A percentile compares a stretch with the other conserved stretches of the same genome.
Evolutionary conservation across 30 jellyfish, hydroid and myxozoan species (phyloP).

Genomic region (Hydractinia echinata): DNA sequence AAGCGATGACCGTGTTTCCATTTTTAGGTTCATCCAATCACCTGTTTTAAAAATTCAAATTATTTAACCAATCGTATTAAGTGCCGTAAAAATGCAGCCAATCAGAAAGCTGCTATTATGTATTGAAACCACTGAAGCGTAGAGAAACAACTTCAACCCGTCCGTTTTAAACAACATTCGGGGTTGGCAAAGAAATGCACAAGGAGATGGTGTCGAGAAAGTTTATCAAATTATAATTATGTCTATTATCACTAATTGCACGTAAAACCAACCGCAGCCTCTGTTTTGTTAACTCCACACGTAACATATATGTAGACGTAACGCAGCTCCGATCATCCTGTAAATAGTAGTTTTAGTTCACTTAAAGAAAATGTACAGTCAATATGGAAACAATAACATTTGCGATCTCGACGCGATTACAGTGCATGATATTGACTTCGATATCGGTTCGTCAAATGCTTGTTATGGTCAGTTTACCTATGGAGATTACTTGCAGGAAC

Average conservation of each 20-base stretch:
- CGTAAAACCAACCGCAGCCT: neutral
- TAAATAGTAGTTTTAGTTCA: constrained; percentile 4
- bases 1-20: constrained; percentile 19
- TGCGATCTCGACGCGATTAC: constrained; percentile 78
- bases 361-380: constrained; percentile 64
- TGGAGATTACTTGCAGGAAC: constrained; percentile 82
- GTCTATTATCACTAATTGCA: neutral
- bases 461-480: constrained; percentile 78
- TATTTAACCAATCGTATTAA: constrained; percentile 10
- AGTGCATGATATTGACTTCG: constrained; percentile 88
- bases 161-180: constrained; percentile 10
- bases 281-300: neutral
- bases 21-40: constrained; percentile 18
- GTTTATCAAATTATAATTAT: neutral
- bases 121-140: constrained; percentile 33
- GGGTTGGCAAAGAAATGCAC: neutral
- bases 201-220: constrained; percentile 3
- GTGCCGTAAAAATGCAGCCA: neutral
- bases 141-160: constrained; percentile 21
- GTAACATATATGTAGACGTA: neutral
- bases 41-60: constrained; percentile 29
- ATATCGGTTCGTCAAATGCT: constrained; percentile 53
- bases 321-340: neutral
- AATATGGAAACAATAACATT: constrained; percentile 60
- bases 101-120: constrained; percentile 12